Conservation (phyloP, 2,113 vertebrate species). For the Athene noctua region DNA sequence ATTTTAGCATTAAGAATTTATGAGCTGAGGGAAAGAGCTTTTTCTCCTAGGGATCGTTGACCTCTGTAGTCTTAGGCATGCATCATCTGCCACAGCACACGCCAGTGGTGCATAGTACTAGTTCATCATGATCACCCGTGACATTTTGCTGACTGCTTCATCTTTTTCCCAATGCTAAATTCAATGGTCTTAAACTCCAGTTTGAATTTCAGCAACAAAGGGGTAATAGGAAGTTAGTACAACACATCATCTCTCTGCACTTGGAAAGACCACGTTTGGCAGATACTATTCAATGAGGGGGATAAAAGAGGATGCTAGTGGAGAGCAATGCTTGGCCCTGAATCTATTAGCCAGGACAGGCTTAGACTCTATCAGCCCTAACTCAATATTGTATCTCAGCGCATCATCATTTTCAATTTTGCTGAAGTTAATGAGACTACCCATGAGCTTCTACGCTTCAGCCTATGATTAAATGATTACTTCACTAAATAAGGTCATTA, state of each 20-base stretch:
- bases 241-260: neutral
- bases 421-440: slow-evolving; percentile 36
- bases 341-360: neutral
- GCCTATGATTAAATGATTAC: slow-evolving; percentile 56
- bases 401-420: slow-evolving; percentile 12
- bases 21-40: neutral
- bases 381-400: neutral
- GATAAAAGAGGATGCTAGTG: neutral
- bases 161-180: neutral
- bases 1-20: neutral
- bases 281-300: neutral
- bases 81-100: neutral
- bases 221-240: neutral
- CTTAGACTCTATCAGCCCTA: neutral
- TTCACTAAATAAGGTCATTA: slow-evolving; percentile 57
- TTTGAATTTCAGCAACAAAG: neutral
- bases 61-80: neutral
- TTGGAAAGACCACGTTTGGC: neutral
- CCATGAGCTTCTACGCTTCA: slow-evolving; percentile 35
- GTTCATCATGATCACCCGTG: slow-evolving; percentile 8
- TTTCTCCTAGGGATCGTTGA: neutral
- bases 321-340: neutral
- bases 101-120: neutral
- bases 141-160: slow-evolving; percentile 43
- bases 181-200: neutral